Base-by-base conservation (phyloP, 2,113 vertebrate species). In the Plestiodon gilberti region DNA sequence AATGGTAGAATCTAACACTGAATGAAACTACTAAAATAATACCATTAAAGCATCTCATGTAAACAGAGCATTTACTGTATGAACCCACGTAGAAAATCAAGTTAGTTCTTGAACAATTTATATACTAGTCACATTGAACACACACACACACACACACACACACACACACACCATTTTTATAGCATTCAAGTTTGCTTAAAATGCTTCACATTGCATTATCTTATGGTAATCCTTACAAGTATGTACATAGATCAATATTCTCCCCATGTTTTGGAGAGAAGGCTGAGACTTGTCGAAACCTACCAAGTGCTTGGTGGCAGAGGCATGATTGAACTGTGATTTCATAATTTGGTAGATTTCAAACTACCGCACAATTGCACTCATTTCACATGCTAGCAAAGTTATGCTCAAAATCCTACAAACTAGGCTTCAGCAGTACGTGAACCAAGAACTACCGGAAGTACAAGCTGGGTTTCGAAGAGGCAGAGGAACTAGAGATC, bases 21-120 rank as follows among this genome's bases (percentile, higher is more conserved):
- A 25, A 84, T 76, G 20, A 87, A 89, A 84, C 76, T 80, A 80
- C 1, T 17, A 1, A 64, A 86, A 86, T 81, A 81, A 62, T 85
- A 87, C 79, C 43, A 83, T 65, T 71, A 30, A 64, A 85, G 43
- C 55, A 67, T 0, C 82, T 1, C 65, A 82, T 61, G 40, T 65
- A 6, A 73, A 35, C 2, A 3, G 13, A 80, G 28, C 23, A 2
- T n/a, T 64, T 4, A n/a, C n/a, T n/a, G n/a, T n/a, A 23, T 62
- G n/a, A 81, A 89, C 81, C 65, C 35, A 57, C 20, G 38, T 57
- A 30, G 80, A 91, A 81, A 88, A 59, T 82, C 52, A 28, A 48
- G 25, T 57, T 22, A 73, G 6, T 82, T 78, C 13, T 62, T 3
- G 59, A 4, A 25, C 30, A 83, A 81, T 84, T 91, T 82, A 59